phyloP scores from a whole-genome alignment of 2,888 invertebrate species.

The Nephrotoma guestfalica region DNA sequence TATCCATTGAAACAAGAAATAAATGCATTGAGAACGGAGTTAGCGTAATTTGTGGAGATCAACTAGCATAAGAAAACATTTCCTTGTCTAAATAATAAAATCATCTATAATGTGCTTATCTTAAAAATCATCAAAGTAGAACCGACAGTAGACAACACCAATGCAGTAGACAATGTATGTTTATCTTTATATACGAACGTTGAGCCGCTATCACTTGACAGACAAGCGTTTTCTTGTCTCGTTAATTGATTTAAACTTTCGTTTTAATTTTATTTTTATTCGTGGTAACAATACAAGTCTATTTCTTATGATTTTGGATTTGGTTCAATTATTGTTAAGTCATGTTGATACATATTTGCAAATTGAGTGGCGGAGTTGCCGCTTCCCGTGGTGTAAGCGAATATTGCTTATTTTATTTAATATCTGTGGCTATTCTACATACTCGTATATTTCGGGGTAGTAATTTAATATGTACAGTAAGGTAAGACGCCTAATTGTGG shows the following conservation, averaged over 20 bases:
- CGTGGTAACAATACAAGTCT: neutral
- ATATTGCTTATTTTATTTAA: too few species aligned
- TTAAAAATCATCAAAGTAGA: neutral
- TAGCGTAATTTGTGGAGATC: neutral
- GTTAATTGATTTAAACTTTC: neutral
- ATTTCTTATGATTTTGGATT: neutral
- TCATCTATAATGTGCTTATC: neutral
- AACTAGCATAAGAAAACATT: neutral
- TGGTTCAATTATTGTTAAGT: neutral
- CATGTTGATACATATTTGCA: neutral
- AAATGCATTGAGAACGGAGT: neutral
- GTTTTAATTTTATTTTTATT: neutral
- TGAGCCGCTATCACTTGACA: too few species aligned
- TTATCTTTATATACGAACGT: too few species aligned
- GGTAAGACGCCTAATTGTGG: too few species aligned
- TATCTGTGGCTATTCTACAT: too few species aligned
- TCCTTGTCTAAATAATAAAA: neutral
- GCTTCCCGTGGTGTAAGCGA: too few species aligned
- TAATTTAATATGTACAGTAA: too few species aligned
- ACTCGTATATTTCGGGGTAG: too few species aligned
- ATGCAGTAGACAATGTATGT: neutral
- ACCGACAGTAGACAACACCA: neutral
- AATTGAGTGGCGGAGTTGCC: neutral
- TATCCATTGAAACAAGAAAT: neutral
- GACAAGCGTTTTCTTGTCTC: neutral